Percentiles rank a stretch among this genome's conserved stretches.
Conservation (phyloP, 2,113 vertebrate species). For the Limanda limanda region DNA sequence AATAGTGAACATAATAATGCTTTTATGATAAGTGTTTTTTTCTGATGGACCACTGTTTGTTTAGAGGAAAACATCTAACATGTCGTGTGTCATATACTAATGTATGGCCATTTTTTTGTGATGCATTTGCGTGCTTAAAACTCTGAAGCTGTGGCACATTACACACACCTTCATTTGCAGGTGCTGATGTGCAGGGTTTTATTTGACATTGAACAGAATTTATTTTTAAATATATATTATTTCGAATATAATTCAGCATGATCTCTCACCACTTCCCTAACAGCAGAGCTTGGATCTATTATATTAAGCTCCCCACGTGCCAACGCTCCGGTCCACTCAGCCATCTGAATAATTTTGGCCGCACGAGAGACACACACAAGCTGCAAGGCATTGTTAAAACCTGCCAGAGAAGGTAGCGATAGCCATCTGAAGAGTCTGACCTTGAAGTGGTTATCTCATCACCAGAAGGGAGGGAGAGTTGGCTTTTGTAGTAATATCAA, state of each 20-base stretch:
- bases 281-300: slow-evolving; percentile 33
- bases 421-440: slow-evolving; percentile 75
- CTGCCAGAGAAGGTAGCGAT: slow-evolving; percentile 62
- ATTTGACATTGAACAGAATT: slow-evolving; percentile 23
- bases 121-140: slow-evolving; percentile 38
- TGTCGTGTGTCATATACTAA: background rate
- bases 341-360: slow-evolving; percentile 57
- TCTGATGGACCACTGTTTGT: slow-evolving; percentile 29
- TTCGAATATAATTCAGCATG: slow-evolving; percentile 37
- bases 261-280: slow-evolving; percentile 20
- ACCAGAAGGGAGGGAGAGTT: slow-evolving; percentile 55
- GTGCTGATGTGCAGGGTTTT: background rate
- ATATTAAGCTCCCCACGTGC: slow-evolving; percentile 17
- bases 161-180: background rate
- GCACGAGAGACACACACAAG: slow-evolving; percentile 42
- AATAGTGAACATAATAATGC: slow-evolving; percentile 21
- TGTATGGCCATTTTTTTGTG: slow-evolving; percentile 32
- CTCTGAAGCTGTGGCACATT: slow-evolving; percentile 3
- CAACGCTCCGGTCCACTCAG: slow-evolving; percentile 35
- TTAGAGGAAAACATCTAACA: slow-evolving; percentile 40
- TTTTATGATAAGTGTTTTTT: slow-evolving; percentile 46
- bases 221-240: too few relatives aligned
- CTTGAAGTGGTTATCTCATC: slow-evolving; percentile 77
- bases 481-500: slow-evolving; percentile 69
- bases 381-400: slow-evolving; percentile 64